phyloP scores from a whole-genome alignment of 2,797 vertebrate genomes.

The Crocodylus rhombifer region DNA sequence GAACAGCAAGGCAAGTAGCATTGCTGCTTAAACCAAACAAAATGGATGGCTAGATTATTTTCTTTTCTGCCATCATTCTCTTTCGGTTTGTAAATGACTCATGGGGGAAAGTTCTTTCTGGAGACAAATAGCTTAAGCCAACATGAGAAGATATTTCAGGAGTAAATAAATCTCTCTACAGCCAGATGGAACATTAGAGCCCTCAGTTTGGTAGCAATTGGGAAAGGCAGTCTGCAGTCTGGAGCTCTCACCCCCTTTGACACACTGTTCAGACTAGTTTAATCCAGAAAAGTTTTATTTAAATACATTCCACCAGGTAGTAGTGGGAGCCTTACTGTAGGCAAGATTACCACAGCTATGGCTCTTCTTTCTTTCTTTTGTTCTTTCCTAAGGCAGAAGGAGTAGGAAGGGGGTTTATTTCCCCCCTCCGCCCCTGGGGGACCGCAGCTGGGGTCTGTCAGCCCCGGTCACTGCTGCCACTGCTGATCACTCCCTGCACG shows the following conservation, averaged over 20 bases:
- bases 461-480: no score
- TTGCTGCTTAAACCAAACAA: background rate
- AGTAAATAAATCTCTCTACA: background rate
- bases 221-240: background rate
- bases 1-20: background rate
- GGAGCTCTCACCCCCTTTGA: background rate
- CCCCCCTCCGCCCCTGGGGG: no score
- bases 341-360: conserved; percentile 3
- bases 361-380: background rate
- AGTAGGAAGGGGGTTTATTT: no score
- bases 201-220: background rate
- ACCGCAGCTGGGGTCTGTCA: no score
- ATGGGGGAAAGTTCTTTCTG: background rate
- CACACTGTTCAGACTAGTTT: background rate
- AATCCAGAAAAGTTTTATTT: background rate
- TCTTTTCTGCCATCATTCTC: background rate
- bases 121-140: conserved; percentile 18
- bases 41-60: background rate
- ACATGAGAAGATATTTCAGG: background rate
- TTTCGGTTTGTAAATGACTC: background rate
- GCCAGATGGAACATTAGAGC: background rate
- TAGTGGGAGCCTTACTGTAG: conserved; percentile 1
- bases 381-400: no score
- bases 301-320: background rate
- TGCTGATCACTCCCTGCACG: no score